Evolutionary conservation across 2,113 vertebrate genomes (phyloP), one percentile per base, ranked within the genome.

Genomic region (Colistium nudipinnis): DNA sequence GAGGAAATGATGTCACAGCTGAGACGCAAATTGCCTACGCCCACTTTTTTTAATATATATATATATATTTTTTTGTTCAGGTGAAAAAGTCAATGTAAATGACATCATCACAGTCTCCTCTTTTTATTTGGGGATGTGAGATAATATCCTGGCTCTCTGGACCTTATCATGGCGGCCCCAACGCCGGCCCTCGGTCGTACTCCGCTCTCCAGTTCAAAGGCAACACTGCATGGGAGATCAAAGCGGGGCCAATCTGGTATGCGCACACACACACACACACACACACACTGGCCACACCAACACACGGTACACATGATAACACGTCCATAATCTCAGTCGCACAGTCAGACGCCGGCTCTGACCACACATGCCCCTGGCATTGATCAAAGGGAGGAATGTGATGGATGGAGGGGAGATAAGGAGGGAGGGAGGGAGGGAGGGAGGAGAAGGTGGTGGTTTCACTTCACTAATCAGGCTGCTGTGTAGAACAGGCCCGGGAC

Each of bases 301-400:
- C 84, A 78, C 69, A 80, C 72, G 78, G 73, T 30, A 43, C 83
- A 76, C 82, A 78, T 65, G 82, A 79, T 90, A 82, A 88, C 70
- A 51, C 27, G 66, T 57, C 74, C 76, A 80, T 62, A 86, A 88
- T 86, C 83, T 87, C 81, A 47, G 80, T 63, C 38, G 60, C 81
- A 74, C 86, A 54, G 30, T 54, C 52, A 54, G 30, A 82, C 70
- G 69, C 66, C 13, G 49, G 55, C 62, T 86, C 80, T 27, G 44
- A 80, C 70, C 63, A 76, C 83, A 79, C 82, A 82, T 64, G 78
- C 74, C 80, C 51, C 72, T 86, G 81, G 80, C 81, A 86, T 82
- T 89, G 88, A 89, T 91, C 86, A 91, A 91, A 91, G 88, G 69
- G 45, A 87, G 81, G 88, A 91, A 89, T 88, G 90, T 79, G 84